Evolutionary conservation across 2,797 vertebrate species (phyloP), one percentile per base, ranked within the genome.

Genomic region (Lacerta viridis): DNA sequence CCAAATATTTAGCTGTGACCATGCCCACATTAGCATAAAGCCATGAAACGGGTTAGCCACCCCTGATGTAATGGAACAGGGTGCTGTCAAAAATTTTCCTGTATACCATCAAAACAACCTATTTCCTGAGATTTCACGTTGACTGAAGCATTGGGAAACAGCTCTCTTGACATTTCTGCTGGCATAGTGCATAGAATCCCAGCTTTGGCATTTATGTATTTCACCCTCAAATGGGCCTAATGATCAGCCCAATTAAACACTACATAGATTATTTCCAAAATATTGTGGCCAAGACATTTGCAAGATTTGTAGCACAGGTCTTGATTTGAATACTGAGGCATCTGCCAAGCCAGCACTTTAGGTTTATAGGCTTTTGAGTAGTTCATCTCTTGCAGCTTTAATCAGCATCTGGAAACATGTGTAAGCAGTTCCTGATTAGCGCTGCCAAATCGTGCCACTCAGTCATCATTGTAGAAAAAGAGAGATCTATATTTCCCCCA

Each of bases 351-450:
- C 27, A 85, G 4, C 11, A 89, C 91, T 87, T 92, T 93, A 36
- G 33, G 86, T 92, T 33, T 92, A 92, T 88, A 85, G 86, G 80
- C 33, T 89, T 91, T 90, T 74, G 87, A 90, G 90, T 88, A 90
- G 13, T n/a, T 29, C 74, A 25, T 81, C 90, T 39, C 29, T 77
- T 66, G 76, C 66, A 93, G 79, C 88, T 92, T 93, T 93, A 91
- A 90, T 91, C 88, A 84, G 71, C 75, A 89, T 90, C 84, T 91
- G 89, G 92, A 92, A 85, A 59, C 69, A 76, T 20, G 8, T 50
- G 69, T 0, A 0, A 74, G 36, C 87, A 82, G 68, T 76, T 90
- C 87, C 36, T 72, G 88, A 90, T n/a, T 80, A 92, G 76, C 36
- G 41, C 46, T 85, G 10, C 87, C 83, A 86, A 83, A 91, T 64